Percentiles rank a stretch among this genome's conserved stretches.
Conservation (phyloP, 2,888 invertebrate species). For the Dicyrtomina minuta region DNA sequence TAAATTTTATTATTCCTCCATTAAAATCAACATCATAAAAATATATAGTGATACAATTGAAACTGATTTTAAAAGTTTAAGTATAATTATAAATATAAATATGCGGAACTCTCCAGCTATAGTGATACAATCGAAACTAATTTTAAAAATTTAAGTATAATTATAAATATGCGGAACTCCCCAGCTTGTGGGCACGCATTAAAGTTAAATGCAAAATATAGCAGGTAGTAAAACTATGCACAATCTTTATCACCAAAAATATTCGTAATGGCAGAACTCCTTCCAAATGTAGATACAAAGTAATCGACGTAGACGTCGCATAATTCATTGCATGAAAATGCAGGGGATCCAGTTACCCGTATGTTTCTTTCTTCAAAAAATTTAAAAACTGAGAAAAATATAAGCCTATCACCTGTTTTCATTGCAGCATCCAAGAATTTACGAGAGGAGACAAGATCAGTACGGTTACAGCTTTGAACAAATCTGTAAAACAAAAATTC, state of each 20-base stretch:
- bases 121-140: no score
- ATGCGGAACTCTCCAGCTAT: no score
- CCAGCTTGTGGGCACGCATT: no score
- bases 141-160: no score
- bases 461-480: slow-evolving; percentile 62
- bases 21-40: no score
- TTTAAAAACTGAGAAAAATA: slow-evolving; percentile 72
- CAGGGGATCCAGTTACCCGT: slow-evolving; percentile 61
- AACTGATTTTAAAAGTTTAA: no score
- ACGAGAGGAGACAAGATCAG: slow-evolving; percentile 68
- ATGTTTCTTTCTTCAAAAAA: slow-evolving; percentile 67
- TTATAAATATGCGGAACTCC: no score
- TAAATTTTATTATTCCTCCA: no score
- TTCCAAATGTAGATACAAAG: slow-evolving; percentile 62
- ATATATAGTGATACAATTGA: no score
- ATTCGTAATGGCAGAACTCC: slow-evolving; percentile 38
- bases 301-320: slow-evolving; percentile 69
- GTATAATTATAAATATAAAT: no score
- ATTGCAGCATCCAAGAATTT: slow-evolving; percentile 83
- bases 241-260: slow-evolving; percentile 34
- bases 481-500: slow-evolving; percentile 58
- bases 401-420: slow-evolving; percentile 63
- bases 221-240: no score
- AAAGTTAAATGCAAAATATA: no score
- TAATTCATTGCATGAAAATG: slow-evolving; percentile 66